Percentiles rank a stretch among this genome's conserved stretches.
These are phyloP conservation scores for Platyura marginata DNA, from an alignment of 1,140 invertebrate species.

Conservation along the genomic window DNA sequence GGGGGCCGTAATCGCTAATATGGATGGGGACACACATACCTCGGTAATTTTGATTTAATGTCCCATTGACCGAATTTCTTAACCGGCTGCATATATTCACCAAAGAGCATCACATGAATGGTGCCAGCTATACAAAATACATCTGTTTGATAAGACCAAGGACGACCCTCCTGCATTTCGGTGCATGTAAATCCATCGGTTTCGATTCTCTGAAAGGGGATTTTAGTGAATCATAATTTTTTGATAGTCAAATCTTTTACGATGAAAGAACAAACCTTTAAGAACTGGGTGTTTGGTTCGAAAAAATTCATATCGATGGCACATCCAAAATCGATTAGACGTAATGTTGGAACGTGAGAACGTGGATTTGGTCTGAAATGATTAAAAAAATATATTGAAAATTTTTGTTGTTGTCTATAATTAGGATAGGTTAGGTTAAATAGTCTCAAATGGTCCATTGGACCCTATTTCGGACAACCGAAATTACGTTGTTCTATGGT, in stretches of 20 bases:
- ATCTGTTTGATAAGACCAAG: slow-evolving; percentile 90
- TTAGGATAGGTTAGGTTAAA: too few relatives aligned
- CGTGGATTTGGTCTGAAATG: slow-evolving; percentile 36
- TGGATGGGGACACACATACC: slow-evolving; percentile 8
- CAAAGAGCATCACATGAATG: slow-evolving; percentile 72
- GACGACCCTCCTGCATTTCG: slow-evolving; percentile 69
- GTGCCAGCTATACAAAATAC: slow-evolving; percentile 74
- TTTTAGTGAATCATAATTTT: too few relatives aligned
- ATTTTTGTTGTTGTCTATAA: too few relatives aligned
- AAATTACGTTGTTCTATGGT: too few relatives aligned
- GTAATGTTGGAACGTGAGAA: slow-evolving; percentile 41
- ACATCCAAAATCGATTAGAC: slow-evolving; percentile 75
- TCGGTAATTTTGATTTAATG: slow-evolving; percentile 38
- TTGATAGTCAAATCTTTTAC: too few relatives aligned
- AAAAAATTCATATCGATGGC: slow-evolving; percentile 80
- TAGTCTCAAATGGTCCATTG: too few relatives aligned
- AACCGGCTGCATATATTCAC: slow-evolving; percentile 62
- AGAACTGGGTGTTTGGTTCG: slow-evolving; percentile 61
- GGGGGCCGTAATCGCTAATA: not conserved
- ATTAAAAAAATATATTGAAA: too few relatives aligned
- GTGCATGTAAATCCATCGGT: slow-evolving; percentile 69
- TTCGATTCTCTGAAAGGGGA: slow-evolving; percentile 16
- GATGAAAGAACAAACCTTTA: too few relatives aligned
- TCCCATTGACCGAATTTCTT: slow-evolving; percentile 19
- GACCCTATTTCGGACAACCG: too few relatives aligned